Conservation (phyloP, 1,140 invertebrate species). For the Meloidogyne chitwoodi region DNA sequence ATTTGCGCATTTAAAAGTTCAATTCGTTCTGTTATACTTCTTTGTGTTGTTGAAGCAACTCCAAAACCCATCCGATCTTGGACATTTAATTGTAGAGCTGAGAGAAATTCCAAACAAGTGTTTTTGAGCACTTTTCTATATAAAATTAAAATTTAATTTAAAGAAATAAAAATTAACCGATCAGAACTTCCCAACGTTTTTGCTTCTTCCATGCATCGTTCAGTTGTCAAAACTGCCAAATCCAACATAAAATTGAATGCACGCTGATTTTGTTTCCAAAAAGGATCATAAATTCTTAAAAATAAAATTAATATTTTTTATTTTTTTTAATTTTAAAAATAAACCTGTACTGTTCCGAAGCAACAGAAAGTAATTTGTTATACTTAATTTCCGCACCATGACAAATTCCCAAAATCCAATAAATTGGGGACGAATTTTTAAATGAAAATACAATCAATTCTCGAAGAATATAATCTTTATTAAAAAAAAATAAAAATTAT, state of each 20-base stretch:
- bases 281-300: conserved; percentile 21
- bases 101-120: conserved; percentile 28
- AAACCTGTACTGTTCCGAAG: conserved; percentile 30
- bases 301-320: background rate
- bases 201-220: background rate
- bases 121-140: conserved; percentile 27
- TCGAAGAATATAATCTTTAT: conserved; percentile 32
- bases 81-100: conserved; percentile 25
- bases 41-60: background rate
- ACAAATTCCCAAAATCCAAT: conserved; percentile 32
- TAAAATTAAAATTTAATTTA: background rate
- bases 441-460: conserved; percentile 28
- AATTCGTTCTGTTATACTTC: conserved; percentile 2
- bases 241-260: conserved; percentile 30
- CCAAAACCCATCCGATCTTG: conserved; percentile 11
- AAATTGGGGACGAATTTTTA: conserved; percentile 6
- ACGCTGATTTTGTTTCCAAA: conserved; percentile 29
- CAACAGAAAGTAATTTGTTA: conserved; percentile 12
- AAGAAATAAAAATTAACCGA: background rate
- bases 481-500: background rate
- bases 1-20: conserved; percentile 24
- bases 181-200: background rate
- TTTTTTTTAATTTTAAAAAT: background rate
- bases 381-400: conserved; percentile 22
- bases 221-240: background rate